These are phyloP conservation scores for Leuciscus waleckii DNA, from an alignment of 2,797 vertebrate species.

Conservation along the genomic window DNA sequence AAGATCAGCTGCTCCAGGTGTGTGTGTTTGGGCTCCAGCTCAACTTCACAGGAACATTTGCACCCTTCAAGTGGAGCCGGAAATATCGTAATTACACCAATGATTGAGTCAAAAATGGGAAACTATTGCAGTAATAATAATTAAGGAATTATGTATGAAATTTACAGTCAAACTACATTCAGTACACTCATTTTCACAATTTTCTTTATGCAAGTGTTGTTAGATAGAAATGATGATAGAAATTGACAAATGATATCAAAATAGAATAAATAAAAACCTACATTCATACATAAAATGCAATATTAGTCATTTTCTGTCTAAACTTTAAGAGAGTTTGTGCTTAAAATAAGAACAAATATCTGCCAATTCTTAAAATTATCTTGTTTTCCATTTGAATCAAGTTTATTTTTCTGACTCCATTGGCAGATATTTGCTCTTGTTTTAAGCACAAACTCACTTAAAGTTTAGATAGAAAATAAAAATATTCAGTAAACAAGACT, in stretches of 20 bases:
- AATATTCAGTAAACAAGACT: no score
- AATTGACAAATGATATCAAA: neutral
- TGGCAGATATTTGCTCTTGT: no score
- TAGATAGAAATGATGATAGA: neutral
- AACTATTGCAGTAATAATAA: neutral
- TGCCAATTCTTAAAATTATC: no score
- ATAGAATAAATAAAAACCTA: neutral
- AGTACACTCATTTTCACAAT: neutral
- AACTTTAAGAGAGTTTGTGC: no score
- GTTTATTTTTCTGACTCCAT: no score
- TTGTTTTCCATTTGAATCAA: no score
- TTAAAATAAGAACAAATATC: no score
- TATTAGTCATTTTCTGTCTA: neutral
- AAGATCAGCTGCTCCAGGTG: neutral
- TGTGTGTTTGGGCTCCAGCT: neutral
- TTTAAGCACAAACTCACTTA: no score
- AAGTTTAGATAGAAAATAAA: no score
- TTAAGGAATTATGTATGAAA: neutral
- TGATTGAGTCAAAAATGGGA: neutral
- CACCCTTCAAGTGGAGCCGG: neutral
- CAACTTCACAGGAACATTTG: neutral
- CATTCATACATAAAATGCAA: no score
- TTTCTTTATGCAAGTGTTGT: neutral
- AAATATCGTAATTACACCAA: neutral
- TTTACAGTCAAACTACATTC: neutral